phyloP scores from a whole-genome alignment of 1,140 invertebrate species.

The Phymorhynchus buccinoides region DNA sequence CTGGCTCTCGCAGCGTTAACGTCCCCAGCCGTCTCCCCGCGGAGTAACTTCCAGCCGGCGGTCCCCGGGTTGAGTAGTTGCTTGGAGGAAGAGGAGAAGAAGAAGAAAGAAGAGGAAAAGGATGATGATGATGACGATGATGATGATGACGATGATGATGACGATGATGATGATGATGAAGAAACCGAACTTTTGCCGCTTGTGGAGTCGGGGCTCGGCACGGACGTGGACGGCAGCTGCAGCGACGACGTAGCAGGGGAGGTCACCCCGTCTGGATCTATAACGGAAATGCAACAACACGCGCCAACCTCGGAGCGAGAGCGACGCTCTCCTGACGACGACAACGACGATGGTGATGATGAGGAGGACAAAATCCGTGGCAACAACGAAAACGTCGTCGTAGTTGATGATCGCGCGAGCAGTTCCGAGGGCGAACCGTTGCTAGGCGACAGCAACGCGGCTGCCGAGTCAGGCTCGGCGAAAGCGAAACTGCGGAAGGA shows the following conservation, averaged over 20 bases:
- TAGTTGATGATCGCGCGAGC: too few relatives aligned
- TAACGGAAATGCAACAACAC: neutral
- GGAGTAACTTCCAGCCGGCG: neutral
- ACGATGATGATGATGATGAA: too few relatives aligned
- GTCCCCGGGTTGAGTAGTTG: too few relatives aligned
- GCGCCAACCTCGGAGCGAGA: neutral
- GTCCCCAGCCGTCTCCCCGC: neutral
- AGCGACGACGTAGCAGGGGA: conserved; percentile 7
- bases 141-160: neutral
- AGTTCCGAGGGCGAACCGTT: neutral
- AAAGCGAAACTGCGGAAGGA: neutral
- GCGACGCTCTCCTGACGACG: neutral
- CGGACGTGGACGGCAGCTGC: neutral
- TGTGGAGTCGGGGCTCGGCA: conserved; percentile 12
- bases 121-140: too few relatives aligned
- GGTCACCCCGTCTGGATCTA: neutral
- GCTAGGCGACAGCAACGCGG: neutral
- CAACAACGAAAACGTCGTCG: too few relatives aligned
- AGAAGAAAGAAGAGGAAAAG: neutral
- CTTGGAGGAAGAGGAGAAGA: neutral
- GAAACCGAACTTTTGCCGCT: neutral
- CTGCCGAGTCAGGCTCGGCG: neutral
- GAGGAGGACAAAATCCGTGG: too few relatives aligned
- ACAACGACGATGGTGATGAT: neutral
- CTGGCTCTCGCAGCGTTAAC: neutral